Evolutionary conservation across 2,797 vertebrate species (phyloP).

Genomic region (Parotocinclus haroldoi): DNA sequence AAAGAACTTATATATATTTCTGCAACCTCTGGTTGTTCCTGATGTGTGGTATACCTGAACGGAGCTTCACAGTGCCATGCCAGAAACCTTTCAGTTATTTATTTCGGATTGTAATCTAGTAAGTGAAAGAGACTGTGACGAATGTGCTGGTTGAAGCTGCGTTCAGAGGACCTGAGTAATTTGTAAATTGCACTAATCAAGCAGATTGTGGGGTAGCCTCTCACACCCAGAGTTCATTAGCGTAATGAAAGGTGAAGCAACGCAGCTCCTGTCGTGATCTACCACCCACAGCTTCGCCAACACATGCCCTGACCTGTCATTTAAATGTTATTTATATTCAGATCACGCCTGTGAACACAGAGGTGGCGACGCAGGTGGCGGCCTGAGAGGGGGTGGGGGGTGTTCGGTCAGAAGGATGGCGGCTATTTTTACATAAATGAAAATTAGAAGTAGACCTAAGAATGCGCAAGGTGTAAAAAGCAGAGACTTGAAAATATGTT

Average conservation of each 20-base stretch:
- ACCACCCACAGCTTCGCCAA: conserved; percentile 37
- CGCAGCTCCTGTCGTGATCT: conserved; percentile 31
- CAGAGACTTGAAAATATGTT: too few relatives aligned
- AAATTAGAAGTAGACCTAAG: too few relatives aligned
- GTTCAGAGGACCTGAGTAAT: conserved; percentile 50
- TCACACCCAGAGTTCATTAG: conserved; percentile 49
- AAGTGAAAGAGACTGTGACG: conserved; percentile 59
- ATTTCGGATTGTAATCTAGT: conserved; percentile 50
- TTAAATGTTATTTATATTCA: conserved; percentile 40
- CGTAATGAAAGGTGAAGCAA: conserved; percentile 50
- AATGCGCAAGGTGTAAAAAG: too few relatives aligned
- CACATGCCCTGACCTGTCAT: conserved; percentile 35
- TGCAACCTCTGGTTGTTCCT: too few relatives aligned
- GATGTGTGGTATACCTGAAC: too few relatives aligned
- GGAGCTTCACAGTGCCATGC: background rate
- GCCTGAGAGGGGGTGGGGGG: too few relatives aligned
- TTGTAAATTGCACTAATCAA: conserved; percentile 66
- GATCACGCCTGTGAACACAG: conserved; percentile 14
- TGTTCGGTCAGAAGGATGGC: background rate
- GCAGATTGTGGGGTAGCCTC: conserved; percentile 57
- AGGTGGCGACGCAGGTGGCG: too few relatives aligned
- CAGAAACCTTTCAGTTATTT: conserved; percentile 28
- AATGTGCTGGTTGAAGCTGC: conserved; percentile 47
- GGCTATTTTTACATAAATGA: background rate
- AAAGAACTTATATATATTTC: too few relatives aligned